phyloP scores from a whole-genome alignment of 2,113 vertebrate species.

The Chaetops frenatus region DNA sequence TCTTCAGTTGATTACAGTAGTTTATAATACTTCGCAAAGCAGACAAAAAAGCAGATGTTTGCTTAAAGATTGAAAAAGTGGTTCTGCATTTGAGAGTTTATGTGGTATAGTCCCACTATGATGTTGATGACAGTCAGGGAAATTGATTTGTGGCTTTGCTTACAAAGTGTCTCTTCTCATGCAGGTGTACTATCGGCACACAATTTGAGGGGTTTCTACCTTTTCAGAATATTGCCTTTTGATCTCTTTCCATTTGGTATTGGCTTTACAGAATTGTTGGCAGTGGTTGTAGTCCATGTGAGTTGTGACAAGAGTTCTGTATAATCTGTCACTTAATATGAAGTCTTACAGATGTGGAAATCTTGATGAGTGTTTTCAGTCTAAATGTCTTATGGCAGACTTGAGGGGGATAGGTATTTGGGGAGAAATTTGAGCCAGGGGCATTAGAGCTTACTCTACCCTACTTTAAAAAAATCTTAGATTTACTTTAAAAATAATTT shows the following conservation, averaged over 20 bases:
- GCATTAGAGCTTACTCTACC: not conserved
- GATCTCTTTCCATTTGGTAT: not conserved
- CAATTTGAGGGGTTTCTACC: not conserved
- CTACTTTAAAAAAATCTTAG: not conserved
- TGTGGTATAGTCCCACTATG: not conserved
- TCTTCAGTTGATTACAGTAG: not conserved
- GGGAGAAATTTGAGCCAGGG: not conserved
- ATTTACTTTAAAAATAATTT: not conserved
- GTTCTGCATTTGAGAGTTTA: not conserved
- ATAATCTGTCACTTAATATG: not conserved
- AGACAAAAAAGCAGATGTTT: not conserved
- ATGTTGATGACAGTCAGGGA: not conserved
- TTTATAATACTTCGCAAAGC: not conserved
- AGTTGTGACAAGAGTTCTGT: not conserved
- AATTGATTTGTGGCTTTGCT: not conserved
- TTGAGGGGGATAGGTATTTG: not conserved
- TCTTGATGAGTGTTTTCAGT: not conserved
- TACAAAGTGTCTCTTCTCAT: not conserved
- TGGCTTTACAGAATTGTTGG: not conserved
- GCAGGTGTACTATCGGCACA: not conserved
- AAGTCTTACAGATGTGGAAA: not conserved
- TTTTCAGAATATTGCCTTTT: not conserved
- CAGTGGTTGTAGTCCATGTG: not conserved
- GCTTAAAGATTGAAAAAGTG: not conserved
- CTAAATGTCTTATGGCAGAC: not conserved